phyloP scores from a whole-genome alignment of 2,797 vertebrate genomes.

The Trachops cirrhosus region DNA sequence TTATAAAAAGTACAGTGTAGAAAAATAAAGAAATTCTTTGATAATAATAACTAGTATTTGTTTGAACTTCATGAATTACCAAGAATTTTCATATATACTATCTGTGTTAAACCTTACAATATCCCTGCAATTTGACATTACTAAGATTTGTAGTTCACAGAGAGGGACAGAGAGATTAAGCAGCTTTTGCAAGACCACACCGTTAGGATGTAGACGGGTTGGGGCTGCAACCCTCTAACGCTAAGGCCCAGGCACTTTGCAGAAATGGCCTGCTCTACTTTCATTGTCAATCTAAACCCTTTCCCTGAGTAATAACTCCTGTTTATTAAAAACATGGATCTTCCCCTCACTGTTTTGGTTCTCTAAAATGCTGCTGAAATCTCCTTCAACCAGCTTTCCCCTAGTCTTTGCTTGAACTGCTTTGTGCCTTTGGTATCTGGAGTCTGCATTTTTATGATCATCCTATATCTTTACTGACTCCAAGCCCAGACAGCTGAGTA shows the following conservation, averaged over 20 bases:
- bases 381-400: neutral
- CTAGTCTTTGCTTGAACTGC: slow-evolving; percentile 9
- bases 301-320: neutral
- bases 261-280: neutral
- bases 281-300: neutral
- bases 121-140: neutral
- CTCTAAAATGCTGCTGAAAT: slow-evolving; percentile 23
- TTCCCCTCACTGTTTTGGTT: neutral
- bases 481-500: neutral
- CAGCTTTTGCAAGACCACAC: neutral
- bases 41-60: neutral
- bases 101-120: neutral
- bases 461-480: slow-evolving; percentile 36
- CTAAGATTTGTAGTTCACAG: neutral
- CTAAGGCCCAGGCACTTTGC: neutral
- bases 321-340: neutral
- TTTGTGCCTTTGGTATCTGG: slow-evolving; percentile 17
- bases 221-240: neutral
- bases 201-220: neutral
- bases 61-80: neutral
- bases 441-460: slow-evolving; percentile 9
- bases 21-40: neutral
- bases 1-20: neutral
- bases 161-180: neutral
- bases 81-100: neutral